Base-by-base conservation (phyloP, 2,797 vertebrate genomes). In the Momotus momota region DNA sequence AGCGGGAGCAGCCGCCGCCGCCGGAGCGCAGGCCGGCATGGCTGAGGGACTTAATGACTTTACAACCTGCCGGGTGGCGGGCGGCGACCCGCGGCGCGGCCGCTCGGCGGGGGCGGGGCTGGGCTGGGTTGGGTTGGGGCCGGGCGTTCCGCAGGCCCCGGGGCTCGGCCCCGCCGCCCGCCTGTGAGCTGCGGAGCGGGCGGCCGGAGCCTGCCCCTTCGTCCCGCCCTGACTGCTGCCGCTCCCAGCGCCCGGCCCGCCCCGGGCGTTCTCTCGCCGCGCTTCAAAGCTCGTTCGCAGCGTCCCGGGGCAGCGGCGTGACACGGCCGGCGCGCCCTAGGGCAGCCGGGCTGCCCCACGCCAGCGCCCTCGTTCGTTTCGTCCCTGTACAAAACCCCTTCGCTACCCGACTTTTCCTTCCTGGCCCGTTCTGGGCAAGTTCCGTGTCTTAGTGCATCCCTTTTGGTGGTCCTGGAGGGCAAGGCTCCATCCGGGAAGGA, bases 21-120 rank as follows among this genome's bases (percentile, higher is more conserved):
- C 33, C 92, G 79, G 86, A 71, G 92, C 90, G 51, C 92, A 82
- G 83, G 27, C 73, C 97, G 86, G 96, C 97, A 97, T 97, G 97
- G 97, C 97, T 94, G 95, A 69, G 95, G 92, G 93, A 95, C 91
- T 96, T 96, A 97, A 97, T 97, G 97, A 91, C 97, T 97, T 97
- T 96, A 89, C 97, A 96, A 92, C 95, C 96, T 95, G 97, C 92
- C 58, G 77, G 94, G 90, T 21, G 86, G 89, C 97, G 71, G 91
- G 90, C 80, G 84, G 90, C 74, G 90, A 83, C 90, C 91, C 84
- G 84, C 77, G 51, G 93, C 11, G 86, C 77, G 20, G 65, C 55
- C 70, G 77, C 62, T 57, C 49, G 65, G 81, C 65, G 65, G 80
- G 82, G 71, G 41, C 6, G 29, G 43, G 26, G 27, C 26, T 14